phyloP scores from a whole-genome alignment of 1,140 invertebrate species.

The Yoshiicerus persimilis region DNA sequence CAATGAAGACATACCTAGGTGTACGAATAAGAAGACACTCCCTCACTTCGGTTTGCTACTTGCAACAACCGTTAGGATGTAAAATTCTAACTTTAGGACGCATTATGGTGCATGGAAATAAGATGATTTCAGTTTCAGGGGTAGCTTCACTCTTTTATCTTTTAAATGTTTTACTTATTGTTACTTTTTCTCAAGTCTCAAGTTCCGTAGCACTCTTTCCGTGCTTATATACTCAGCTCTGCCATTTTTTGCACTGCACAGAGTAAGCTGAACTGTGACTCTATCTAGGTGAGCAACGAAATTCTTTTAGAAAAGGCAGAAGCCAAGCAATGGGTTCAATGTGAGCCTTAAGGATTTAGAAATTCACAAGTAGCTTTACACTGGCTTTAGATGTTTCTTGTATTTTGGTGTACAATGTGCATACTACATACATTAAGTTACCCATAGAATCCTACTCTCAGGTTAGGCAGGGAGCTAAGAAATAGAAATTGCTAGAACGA shows the following conservation, averaged over 20 bases:
- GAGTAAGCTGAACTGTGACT: background rate
- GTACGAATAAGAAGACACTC: background rate
- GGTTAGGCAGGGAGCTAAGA: background rate
- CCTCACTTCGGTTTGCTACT: background rate
- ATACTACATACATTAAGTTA: background rate
- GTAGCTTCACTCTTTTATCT: background rate
- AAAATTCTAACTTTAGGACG: background rate
- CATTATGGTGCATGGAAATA: conserved; percentile 17
- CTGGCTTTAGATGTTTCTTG: background rate
- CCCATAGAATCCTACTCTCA: background rate
- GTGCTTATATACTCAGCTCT: too few relatives aligned
- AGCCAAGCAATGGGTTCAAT: background rate
- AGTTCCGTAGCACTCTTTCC: background rate
- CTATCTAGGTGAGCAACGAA: background rate
- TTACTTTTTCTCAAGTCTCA: background rate
- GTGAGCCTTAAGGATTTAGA: background rate
- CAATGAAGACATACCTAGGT: too few relatives aligned
- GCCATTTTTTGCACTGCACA: background rate
- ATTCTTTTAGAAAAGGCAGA: background rate
- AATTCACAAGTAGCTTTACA: background rate
- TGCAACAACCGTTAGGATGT: background rate
- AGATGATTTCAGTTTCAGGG: background rate
- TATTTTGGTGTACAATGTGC: background rate
- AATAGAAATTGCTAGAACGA: background rate
- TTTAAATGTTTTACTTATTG: background rate